These are phyloP conservation scores for Machaerirhynchus nigripectus DNA, from an alignment of 2,113 vertebrate species.

Conservation along the genomic window DNA sequence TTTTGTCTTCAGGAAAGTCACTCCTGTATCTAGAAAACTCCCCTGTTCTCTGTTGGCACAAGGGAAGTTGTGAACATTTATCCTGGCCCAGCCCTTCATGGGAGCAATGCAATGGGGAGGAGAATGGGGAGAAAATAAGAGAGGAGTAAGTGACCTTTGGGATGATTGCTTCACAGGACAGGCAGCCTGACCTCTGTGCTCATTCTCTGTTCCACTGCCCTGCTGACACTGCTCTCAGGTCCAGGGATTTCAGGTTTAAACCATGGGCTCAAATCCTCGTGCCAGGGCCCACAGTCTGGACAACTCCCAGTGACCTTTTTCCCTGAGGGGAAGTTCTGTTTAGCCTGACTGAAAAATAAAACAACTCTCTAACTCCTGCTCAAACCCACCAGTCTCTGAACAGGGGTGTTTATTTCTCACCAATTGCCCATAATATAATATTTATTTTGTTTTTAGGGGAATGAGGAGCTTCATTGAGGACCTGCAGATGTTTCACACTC, in stretches of 20 bases:
- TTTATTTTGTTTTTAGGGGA: not conserved
- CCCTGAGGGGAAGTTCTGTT: not conserved
- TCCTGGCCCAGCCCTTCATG: not conserved
- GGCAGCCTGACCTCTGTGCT: not conserved
- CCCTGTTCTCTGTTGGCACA: not conserved
- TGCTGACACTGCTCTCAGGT: not conserved
- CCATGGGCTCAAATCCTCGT: not conserved
- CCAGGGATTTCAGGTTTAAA: not conserved
- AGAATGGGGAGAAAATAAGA: not conserved
- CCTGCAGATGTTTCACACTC: not conserved
- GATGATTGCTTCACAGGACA: not conserved
- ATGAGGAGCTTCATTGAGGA: slow-evolving; percentile 14
- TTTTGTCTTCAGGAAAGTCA: not conserved
- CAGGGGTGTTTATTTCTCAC: not conserved
- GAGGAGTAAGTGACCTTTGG: not conserved
- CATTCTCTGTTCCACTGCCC: not conserved
- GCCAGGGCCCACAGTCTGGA: not conserved
- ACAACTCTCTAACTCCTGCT: not conserved
- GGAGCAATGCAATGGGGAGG: not conserved
- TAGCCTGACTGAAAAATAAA: not conserved
- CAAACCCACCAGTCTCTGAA: not conserved
- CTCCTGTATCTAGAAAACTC: not conserved
- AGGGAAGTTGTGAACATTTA: not conserved
- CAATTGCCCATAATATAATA: not conserved
- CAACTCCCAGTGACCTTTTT: not conserved